Base-by-base conservation (phyloP, 2,797 vertebrate species). In the Gallirallus australis region DNA sequence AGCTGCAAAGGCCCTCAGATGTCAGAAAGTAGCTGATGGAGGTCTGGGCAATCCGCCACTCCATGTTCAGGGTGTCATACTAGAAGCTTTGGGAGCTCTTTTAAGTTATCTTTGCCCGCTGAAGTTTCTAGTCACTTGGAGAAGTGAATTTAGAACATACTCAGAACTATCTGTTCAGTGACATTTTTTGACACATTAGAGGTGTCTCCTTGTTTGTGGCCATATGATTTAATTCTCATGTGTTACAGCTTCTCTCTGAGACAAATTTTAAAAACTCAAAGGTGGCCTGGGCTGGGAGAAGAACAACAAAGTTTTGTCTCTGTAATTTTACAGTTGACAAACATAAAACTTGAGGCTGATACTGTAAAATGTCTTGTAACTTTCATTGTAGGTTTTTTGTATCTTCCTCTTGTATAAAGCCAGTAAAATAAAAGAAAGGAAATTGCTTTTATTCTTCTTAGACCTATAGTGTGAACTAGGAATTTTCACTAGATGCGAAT, bases 321-420 rank as follows among this genome's bases (percentile, higher is more conserved):
- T 89, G n/a, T 73, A 65, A 27, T 82, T 82, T 61, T 68, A n/a
- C 45, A 47, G 35, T 61, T 85, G 69, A 52, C n/a, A 73, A 82
- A 50, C 21, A 35, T 17, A 25, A 94, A 93, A 71, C 48, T 80
- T 2, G 5, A 87, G 66, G 53, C 65, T 92, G 53, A 68, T 86
- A 60, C 40, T 82, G 78, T 86, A 90, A 79, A 87, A 90, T 53
- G 50, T 80, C 96, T 87, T 90, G 70, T 15, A 7, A 12, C n/a
- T 63, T 78, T 81, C 47, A 13, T 27, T 91, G 53, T 59, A 80
- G 87, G 48, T 82, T 96, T 93, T 94, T 93, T 94, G 73, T 89
- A 70, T 90, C 30, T 15, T 88, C 47, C 65, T 90, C 53, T 54
- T 92, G 63, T 95, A 48, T 82, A 56, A 86, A 93, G 78, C 1